Evolutionary conservation across 2,797 vertebrate species (phyloP), one percentile per base, ranked within the genome.

Genomic region (Gambelia wislizenii): DNA sequence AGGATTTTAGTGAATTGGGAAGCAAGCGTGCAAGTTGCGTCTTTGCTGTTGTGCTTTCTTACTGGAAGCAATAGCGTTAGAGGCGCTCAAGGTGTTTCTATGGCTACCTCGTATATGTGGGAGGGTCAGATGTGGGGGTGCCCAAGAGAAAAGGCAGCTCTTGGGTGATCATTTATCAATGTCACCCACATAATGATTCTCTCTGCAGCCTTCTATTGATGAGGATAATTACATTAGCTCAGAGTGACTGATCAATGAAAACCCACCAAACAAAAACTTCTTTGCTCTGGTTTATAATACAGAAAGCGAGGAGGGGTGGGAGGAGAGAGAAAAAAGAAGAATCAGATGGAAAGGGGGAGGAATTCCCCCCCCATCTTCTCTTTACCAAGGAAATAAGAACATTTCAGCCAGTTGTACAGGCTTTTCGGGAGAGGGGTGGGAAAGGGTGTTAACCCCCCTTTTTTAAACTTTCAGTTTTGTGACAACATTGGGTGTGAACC

Each of bases 201-300:
- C 98, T 98, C 98, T 97, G 98, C 98, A 99, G 98, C 98, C 98
- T 98, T 97, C 98, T 99, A 99, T 99, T 99, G 99, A 99, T 99
- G 99, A 98, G 98, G 98, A 99, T 99, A 99, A 99, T 99, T 99
- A 99, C 99, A 99, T 99, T 99, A 99, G 98, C 98, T 98, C 98
- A 97, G 98, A 99, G 98, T 99, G 98, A 99, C 98, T 99, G 99
- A 99, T 99, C 99, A 99, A 99, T 99, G 99, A 98, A 97, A 98
- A 98, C 98, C 97, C 96, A 97, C 95, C 98, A 98, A 97, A 98
- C 97, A 98, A 98, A 98, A 98, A 98, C 97, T 98, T 97, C 97
- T 97, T 96, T 96, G 90, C 96, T 96, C 96, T 95, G 95, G 95
- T 92, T 54, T 52, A 94, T 97, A 96, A 96, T 95, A 96, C 97